A percentile compares a stretch with the other conserved stretches of the same genome.
Evolutionary conservation across 2,113 vertebrate genomes (phyloP).

Genomic region (Petaurus breviceps): DNA sequence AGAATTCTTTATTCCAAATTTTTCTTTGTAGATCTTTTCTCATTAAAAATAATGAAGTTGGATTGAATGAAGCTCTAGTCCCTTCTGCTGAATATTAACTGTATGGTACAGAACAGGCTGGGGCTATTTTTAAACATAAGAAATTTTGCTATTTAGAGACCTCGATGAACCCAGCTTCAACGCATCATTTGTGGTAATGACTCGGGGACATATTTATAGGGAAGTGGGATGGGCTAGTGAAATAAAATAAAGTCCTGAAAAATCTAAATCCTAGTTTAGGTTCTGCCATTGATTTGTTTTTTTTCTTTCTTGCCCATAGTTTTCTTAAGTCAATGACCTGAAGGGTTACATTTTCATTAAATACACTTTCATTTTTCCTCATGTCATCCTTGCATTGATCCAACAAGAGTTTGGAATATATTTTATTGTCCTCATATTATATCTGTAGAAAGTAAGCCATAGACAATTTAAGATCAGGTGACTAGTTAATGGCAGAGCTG

Average conservation of each 20-base stretch:
- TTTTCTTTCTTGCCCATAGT: conserved; percentile 1
- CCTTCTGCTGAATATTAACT: neutral
- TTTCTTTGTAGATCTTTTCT: conserved; percentile 37
- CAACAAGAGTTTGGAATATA: neutral
- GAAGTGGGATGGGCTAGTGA: neutral
- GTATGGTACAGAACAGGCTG: neutral
- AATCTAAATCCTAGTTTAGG: conserved; percentile 4
- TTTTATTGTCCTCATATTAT: neutral
- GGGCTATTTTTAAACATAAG: conserved; percentile 49
- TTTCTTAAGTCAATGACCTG: neutral
- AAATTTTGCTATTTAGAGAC: conserved; percentile 24
- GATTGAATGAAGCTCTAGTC: conserved; percentile 20
- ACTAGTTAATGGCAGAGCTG: neutral
- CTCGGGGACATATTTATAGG: neutral
- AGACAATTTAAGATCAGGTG: neutral
- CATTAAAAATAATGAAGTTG: conserved; percentile 18
- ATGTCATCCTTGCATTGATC: neutral
- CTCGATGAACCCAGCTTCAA: neutral
- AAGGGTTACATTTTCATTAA: conserved; percentile 9
- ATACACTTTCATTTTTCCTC: conserved; percentile 5
- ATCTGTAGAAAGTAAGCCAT: neutral
- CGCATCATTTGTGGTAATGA: neutral
- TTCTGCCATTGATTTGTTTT: neutral
- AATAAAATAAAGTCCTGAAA: neutral
- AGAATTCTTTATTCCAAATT: conserved; percentile 50